Evolutionary conservation across 2,888 invertebrate species (phyloP).

Genomic region (Cerceris rybyensis): DNA sequence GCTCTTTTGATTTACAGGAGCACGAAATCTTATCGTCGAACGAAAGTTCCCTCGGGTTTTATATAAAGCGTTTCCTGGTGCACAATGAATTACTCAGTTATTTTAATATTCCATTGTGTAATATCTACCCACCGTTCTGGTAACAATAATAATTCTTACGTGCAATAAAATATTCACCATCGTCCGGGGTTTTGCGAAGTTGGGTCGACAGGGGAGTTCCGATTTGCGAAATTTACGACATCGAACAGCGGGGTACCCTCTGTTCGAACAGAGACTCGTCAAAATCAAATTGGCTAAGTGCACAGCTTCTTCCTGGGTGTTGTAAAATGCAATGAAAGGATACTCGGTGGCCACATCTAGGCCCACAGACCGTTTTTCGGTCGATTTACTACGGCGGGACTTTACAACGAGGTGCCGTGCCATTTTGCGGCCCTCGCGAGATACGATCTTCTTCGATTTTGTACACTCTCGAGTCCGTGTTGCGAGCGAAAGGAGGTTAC

Average conservation of each 20-base stretch:
- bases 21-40: no score
- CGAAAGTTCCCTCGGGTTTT: no score
- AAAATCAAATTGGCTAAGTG: constrained; percentile 69
- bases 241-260: constrained; percentile 15
- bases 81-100: not conserved
- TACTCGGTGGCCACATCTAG: constrained; percentile 60
- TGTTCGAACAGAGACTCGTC: constrained; percentile 31
- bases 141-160: constrained; percentile 3
- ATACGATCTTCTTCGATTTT: constrained; percentile 18
- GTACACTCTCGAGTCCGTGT: not conserved
- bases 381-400: constrained; percentile 43
- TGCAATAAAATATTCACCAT: constrained; percentile 20
- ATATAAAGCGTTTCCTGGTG: no score
- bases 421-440: constrained; percentile 30
- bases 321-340: constrained; percentile 61
- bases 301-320: constrained; percentile 47
- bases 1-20: no score
- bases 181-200: not conserved
- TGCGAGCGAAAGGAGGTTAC: not conserved
- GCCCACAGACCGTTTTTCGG: constrained; percentile 54
- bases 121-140: not conserved
- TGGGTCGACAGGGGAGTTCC: constrained; percentile 6
- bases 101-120: constrained; percentile 2
- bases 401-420: constrained; percentile 38
- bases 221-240: constrained; percentile 69